Percentiles rank a stretch among this genome's conserved stretches.
Conservation (phyloP, 2,797 vertebrate species). For the Pangasius sanitwongsei region DNA sequence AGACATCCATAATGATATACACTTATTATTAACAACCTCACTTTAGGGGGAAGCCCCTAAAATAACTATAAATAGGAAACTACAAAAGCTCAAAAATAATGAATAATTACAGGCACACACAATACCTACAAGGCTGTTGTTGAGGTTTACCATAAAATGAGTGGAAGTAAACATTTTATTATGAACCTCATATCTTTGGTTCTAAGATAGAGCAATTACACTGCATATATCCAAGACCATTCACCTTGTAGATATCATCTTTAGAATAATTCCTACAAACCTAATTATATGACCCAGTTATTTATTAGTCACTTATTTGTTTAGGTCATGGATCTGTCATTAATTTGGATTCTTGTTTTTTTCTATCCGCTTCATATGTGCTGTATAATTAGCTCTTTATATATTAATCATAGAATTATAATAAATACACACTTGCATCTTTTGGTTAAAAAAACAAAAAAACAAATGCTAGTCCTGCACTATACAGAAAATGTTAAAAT, state of each 20-base stretch:
- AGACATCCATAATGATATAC: background rate
- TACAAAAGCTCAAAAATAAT: background rate
- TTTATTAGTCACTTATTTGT: background rate
- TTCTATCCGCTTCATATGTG: background rate
- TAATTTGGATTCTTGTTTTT: background rate
- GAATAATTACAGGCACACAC: background rate
- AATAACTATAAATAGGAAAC: background rate
- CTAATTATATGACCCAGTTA: background rate
- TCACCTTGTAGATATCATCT: background rate
- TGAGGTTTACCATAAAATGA: background rate
- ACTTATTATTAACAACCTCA: background rate
- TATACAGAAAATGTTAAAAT: background rate
- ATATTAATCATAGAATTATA: background rate
- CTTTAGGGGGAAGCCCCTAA: background rate
- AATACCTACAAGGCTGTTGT: background rate
- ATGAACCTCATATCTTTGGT: background rate
- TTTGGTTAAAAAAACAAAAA: background rate
- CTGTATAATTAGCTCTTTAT: background rate
- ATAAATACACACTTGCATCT: background rate
- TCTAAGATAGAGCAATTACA: background rate
- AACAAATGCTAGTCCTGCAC: background rate
- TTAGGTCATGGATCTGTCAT: background rate
- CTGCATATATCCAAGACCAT: background rate
- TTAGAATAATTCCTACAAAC: background rate
- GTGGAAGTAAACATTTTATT: background rate